Evolutionary conservation across 2,888 invertebrate species (phyloP).

Genomic region (Epistrophella euchroma): DNA sequence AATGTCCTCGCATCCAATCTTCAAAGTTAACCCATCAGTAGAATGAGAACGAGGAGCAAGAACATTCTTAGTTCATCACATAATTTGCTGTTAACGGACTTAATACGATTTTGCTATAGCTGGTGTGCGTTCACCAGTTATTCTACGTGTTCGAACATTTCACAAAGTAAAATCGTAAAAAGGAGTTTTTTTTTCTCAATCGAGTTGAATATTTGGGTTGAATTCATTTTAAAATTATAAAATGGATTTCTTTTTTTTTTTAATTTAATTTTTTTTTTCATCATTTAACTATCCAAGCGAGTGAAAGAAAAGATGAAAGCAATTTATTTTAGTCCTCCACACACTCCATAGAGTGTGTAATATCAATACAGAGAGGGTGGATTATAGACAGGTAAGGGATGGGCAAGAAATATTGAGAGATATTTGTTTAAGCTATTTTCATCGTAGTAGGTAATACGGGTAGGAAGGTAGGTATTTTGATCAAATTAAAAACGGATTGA

Average conservation of each 20-base stretch:
- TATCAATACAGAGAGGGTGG: background rate
- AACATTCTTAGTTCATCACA: constrained; percentile 63
- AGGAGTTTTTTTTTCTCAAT: constrained; percentile 23
- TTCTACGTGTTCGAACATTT: constrained; percentile 48
- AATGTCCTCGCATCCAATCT: constrained; percentile 49
- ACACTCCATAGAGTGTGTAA: background rate
- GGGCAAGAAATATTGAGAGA: constrained; percentile 6
- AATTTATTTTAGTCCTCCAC: constrained; percentile 35
- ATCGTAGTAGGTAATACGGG: background rate
- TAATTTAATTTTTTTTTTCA: constrained; percentile 25
- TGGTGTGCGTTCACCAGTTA: constrained; percentile 52
- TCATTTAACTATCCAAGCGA: constrained; percentile 55
- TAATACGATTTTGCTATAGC: constrained; percentile 60
- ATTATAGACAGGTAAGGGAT: background rate
- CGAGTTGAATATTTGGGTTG: constrained; percentile 65
- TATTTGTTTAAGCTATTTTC: constrained; percentile 14
- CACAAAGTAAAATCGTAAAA: constrained; percentile 12
- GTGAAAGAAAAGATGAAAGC: constrained; percentile 57
- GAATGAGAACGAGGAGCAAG: background rate
- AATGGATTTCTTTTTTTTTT: constrained; percentile 12
- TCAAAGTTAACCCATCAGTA: constrained; percentile 41
- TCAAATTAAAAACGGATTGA: constrained; percentile 22
- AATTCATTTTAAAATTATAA: constrained; percentile 59
- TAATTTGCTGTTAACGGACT: constrained; percentile 60
- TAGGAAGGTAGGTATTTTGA: constrained; percentile 6